Conservation (phyloP, 2,113 vertebrate genomes). For the Ivindomyrus marchei region DNA sequence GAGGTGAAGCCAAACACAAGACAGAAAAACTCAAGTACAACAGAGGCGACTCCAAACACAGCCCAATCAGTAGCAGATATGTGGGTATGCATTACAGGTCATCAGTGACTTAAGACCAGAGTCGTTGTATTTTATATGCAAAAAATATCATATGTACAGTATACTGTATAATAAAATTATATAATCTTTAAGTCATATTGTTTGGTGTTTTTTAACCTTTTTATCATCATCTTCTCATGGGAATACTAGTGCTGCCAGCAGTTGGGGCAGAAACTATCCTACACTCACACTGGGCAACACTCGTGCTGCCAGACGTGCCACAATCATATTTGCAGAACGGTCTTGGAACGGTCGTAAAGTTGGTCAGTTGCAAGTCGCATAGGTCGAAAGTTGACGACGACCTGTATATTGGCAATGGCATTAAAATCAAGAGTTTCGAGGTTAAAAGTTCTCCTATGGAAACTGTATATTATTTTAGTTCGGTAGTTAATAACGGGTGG, state of each 20-base stretch:
- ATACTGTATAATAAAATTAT: neutral
- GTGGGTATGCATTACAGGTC: neutral
- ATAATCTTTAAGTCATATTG: neutral
- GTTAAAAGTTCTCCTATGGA: neutral
- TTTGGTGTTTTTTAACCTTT: neutral
- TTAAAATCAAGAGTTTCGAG: neutral
- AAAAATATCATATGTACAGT: neutral
- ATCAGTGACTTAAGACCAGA: neutral
- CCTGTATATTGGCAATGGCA: neutral
- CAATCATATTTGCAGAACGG: neutral
- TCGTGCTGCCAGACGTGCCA: neutral
- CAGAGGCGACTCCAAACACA: neutral
- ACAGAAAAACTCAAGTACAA: neutral
- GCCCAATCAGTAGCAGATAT: neutral
- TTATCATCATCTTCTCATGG: neutral
- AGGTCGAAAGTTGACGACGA: neutral
- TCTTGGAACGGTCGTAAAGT: neutral
- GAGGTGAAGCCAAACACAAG: neutral
- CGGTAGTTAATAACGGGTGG: neutral
- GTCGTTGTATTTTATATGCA: neutral
- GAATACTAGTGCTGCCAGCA: neutral
- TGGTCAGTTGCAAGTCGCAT: neutral
- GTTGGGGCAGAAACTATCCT: neutral
- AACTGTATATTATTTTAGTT: neutral
- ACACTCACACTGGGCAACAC: neutral